Conservation (phyloP, 2,797 vertebrate genomes). For the Oreonectes daqikongensis region DNA sequence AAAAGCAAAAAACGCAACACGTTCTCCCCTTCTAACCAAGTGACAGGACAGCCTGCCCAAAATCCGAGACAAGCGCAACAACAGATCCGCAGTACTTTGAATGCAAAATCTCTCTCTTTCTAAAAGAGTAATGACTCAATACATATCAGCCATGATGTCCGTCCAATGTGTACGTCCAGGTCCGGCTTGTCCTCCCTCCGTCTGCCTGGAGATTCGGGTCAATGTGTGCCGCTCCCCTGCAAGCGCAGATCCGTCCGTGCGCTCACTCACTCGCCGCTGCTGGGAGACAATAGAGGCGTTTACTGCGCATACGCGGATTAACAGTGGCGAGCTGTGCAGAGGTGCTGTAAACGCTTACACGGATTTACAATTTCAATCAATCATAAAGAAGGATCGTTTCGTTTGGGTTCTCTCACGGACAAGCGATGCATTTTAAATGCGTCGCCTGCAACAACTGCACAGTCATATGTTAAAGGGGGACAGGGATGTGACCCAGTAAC, state of each 20-base stretch:
- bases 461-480: slow-evolving; percentile 8
- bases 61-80: slow-evolving; percentile 53
- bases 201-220: slow-evolving; percentile 67
- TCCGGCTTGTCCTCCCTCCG: slow-evolving; percentile 49
- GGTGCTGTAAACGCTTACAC: slow-evolving; percentile 12
- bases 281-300: slow-evolving; percentile 75
- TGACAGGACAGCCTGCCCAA: slow-evolving; percentile 53
- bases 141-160: slow-evolving; percentile 69
- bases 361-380: slow-evolving; percentile 18
- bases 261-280: slow-evolving; percentile 35
- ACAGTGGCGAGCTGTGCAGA: slow-evolving; percentile 54
- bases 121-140: slow-evolving; percentile 58
- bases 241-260: slow-evolving; percentile 63
- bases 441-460: not conserved
- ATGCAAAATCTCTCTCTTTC: slow-evolving; percentile 28
- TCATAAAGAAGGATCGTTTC: not conserved
- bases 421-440: not conserved
- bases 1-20: slow-evolving; percentile 56
- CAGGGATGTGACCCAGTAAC: slow-evolving; percentile 44
- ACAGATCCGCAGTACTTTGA: slow-evolving; percentile 49
- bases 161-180: slow-evolving; percentile 55
- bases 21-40: slow-evolving; percentile 51
- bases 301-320: slow-evolving; percentile 77
- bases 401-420: not conserved
- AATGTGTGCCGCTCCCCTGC: slow-evolving; percentile 68